Evolutionary conservation across 2,113 vertebrate genomes (phyloP), one percentile per base, ranked within the genome.

Genomic region (Notothenia rossii): DNA sequence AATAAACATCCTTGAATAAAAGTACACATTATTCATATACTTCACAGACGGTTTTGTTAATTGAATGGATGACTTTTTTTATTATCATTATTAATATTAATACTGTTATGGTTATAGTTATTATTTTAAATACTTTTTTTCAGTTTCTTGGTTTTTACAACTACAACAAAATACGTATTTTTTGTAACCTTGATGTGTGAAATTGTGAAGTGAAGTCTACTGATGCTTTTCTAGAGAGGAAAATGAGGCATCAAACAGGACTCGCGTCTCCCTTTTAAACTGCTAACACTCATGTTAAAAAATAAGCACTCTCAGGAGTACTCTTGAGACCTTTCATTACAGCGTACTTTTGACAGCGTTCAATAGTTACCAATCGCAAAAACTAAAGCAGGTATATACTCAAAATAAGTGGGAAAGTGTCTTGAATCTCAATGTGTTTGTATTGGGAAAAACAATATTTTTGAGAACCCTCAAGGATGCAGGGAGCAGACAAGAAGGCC

Each of bases 161-260:
- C 29, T 29, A 3, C 29, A 29, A 29, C 29, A 29, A 29, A 29
- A 29, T 29, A 29, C 29, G 29, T 29, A 0, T 29, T 49, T 1
- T 12, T 43, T 73, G 25, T n/a, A 48, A 20, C 5, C 33, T 43
- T 0, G 0, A 13, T 13, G 22, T 40, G 40, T 75, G 58, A 53
- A 82, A 82, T 68, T 20, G 33, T 61, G 12, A 64, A 43, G 17
- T 53, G 48, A 8, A 77, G 29, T 2, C 51, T 68, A 20, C 25
- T 10, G 10, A 40, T 72, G 10, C 56, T 54, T 40, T 33, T 63
- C 17, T n/a, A 50, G 7, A 55, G 8, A 69, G 51, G 33, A 53
- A 6, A 53, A 62, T 29, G 10, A 79, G 4, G 15, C 56, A 65
- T 5, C 65, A 51, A 55, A 73, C 29, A 82, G 58, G 29, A 72